Evolutionary conservation across 2,113 vertebrate genomes (phyloP), one percentile per base, ranked within the genome.

Genomic region (Centropus bengalensis): DNA sequence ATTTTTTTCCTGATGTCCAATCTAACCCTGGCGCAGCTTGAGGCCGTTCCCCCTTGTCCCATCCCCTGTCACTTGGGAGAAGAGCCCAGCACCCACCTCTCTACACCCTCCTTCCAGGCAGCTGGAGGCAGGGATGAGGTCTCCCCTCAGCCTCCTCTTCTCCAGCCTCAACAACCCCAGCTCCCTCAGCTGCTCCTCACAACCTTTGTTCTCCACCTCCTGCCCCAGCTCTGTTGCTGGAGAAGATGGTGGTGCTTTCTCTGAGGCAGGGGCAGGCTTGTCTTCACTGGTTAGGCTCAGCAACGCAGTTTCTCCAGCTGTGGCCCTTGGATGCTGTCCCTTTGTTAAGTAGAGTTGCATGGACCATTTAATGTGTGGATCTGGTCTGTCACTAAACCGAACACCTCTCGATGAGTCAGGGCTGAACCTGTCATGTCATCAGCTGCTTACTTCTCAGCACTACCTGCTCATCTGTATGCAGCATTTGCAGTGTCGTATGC

Each of bases 401-500:
- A 88, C 90, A 86, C 62, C 71, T 86, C 38, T 52, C 38, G 80
- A 92, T 94, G 95, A 96, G 86, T 95, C 92, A 84, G 86, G 88
- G 60, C 83, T 90, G 38, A 90, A 86, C 82, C 63, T 96, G 88
- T 89, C 70, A 3, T 79, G 58, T 69, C 62, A 19, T 92, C 82
- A 88, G 88, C 91, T 90, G 76, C 79, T 70, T 32, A 70, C 77
- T 68, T 66, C 55, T 77, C 69, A 5, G 73, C 56, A 15, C 80
- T 91, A 83, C 95, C 94, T 93, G 96, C 92, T 94, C 88, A 22
- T 96, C 60, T 82, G 80, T 92, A 62, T 81, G 82, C 94, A 24
- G 91, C 80, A 77, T 86, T 56, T 74, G 80, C 82, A 45, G 67
- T 55, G 79, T 66, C 67, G 30, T 9, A n/a, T 30, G 0, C 54